Percentiles rank a stretch among this genome's conserved stretches.
Conservation (phyloP, 2,113 vertebrate genomes). For the Charadrius vociferus region DNA sequence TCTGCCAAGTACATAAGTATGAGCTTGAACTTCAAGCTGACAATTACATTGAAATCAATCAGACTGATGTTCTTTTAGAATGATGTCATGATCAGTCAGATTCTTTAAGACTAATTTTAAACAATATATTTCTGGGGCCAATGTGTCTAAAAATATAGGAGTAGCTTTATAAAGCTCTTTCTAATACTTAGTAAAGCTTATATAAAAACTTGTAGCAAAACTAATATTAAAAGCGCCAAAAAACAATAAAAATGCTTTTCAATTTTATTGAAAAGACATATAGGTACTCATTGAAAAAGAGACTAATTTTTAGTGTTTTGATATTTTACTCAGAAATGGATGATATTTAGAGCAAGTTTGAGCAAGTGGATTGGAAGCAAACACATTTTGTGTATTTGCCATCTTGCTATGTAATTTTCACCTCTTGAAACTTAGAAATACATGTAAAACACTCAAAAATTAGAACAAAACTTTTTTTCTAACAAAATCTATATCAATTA, state of each 20-base stretch:
- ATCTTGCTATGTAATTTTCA: background rate
- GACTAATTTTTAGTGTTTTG: background rate
- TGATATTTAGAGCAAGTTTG: background rate
- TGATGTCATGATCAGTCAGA: background rate
- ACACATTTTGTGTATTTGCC: background rate
- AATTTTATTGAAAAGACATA: background rate
- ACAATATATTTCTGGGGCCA: background rate
- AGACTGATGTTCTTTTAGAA: background rate
- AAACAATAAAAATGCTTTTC: fast-evolving
- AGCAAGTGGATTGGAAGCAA: background rate
- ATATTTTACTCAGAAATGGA: background rate
- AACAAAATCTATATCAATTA: background rate
- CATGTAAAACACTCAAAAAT: background rate
- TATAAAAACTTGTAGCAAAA: background rate
- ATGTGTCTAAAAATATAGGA: background rate
- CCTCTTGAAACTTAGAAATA: background rate
- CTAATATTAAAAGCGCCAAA: background rate
- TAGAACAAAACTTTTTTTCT: background rate
- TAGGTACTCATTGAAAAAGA: background rate
- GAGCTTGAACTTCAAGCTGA: background rate
- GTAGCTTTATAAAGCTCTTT: background rate
- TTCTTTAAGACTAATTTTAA: background rate
- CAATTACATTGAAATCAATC: background rate
- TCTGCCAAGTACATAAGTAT: background rate
- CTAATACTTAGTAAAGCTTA: background rate